Conservation (phyloP, 2,888 invertebrate species). For the Hirtodrosophila trivittata region DNA sequence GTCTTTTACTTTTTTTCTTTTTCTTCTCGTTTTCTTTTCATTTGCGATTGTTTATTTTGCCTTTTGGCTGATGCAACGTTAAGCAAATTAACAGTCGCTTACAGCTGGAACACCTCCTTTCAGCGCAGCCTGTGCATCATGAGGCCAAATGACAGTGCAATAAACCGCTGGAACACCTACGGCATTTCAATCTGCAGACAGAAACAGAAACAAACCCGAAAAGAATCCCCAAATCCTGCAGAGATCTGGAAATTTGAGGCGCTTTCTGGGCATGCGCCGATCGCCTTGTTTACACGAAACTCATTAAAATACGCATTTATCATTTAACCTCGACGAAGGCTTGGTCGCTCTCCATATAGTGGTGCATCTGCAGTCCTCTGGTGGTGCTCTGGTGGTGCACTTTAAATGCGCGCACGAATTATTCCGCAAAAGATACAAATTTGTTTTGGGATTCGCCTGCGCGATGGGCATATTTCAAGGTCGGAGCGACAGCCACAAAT, state of each 20-base stretch:
- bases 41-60: conserved; percentile 2
- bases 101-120: conserved; percentile 71
- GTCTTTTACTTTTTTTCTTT: conserved; percentile 3
- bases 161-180: conserved; percentile 60
- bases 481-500: conserved; percentile 59
- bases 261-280: conserved; percentile 46
- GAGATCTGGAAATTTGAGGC: conserved; percentile 43
- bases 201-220: conserved; percentile 4
- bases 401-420: conserved; percentile 72
- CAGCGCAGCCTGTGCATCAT: conserved; percentile 39
- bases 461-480: conserved; percentile 79
- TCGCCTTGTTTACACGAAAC: conserved; percentile 79
- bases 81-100: conserved; percentile 79
- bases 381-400: conserved; percentile 51
- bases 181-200: conserved; percentile 61
- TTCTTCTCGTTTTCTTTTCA: not conserved
- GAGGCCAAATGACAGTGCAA: conserved; percentile 68
- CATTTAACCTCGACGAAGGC: conserved; percentile 60
- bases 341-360: conserved; percentile 24
- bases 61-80: conserved; percentile 10
- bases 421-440: conserved; percentile 52
- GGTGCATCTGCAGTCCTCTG: conserved; percentile 14
- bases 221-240: conserved; percentile 54
- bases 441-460: conserved; percentile 31
- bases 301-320: conserved; percentile 82